phyloP scores from a whole-genome alignment of 2,113 vertebrate species.

The Xyrauchen texanus region DNA sequence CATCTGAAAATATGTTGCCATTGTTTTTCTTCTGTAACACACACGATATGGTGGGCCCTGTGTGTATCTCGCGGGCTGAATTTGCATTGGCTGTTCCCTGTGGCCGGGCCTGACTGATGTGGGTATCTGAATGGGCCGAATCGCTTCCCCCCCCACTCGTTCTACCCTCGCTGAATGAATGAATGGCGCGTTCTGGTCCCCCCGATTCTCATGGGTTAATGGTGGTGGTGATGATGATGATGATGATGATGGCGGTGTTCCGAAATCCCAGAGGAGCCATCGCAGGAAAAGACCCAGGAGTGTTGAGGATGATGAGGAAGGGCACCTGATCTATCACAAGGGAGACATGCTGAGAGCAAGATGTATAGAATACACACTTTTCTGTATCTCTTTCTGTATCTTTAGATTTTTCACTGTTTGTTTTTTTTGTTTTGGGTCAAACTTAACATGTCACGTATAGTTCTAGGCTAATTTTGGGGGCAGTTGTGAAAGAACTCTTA shows the following conservation, averaged over 20 bases:
- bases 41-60: slow-evolving; percentile 95
- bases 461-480: slow-evolving; percentile 48
- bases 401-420: slow-evolving; percentile 68
- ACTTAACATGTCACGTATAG: slow-evolving; percentile 29
- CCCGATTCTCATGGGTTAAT: slow-evolving; percentile 82
- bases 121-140: slow-evolving; percentile 87
- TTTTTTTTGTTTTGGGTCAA: slow-evolving; percentile 72
- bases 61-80: slow-evolving; percentile 96
- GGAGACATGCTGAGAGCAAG: slow-evolving; percentile 96
- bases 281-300: slow-evolving; percentile 91
- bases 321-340: slow-evolving; percentile 97
- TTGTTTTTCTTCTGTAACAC: slow-evolving; percentile 99
- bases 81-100: slow-evolving; percentile 97
- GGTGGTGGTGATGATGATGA: slow-evolving; percentile 78
- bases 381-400: slow-evolving; percentile 76
- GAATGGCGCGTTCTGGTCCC: slow-evolving; percentile 84
- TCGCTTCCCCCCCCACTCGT: slow-evolving; percentile 79
- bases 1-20: slow-evolving; percentile 99
- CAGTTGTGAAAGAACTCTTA: slow-evolving; percentile 32
- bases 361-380: slow-evolving; percentile 90
- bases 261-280: slow-evolving; percentile 89
- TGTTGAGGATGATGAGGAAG: slow-evolving; percentile 98
- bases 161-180: slow-evolving; percentile 85
- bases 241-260: slow-evolving; percentile 81
- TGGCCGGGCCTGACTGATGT: slow-evolving; percentile 83